phyloP scores from a whole-genome alignment of 2,888 invertebrate species.

The Dicyrtomina minuta region DNA sequence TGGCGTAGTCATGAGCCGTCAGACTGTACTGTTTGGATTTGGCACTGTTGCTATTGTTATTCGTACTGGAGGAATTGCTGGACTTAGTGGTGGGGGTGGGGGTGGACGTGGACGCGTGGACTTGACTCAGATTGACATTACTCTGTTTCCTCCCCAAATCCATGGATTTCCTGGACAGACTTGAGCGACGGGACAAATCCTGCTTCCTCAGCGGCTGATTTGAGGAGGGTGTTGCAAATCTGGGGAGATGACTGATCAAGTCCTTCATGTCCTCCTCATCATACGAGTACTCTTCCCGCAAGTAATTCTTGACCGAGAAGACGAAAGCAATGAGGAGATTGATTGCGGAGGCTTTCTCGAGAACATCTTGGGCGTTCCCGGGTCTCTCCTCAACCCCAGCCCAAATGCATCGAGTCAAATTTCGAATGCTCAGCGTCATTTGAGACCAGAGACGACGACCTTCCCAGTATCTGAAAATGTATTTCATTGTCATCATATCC shows the following conservation, averaged over 20 bases:
- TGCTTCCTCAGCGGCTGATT: slow-evolving; percentile 34
- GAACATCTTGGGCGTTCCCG: slow-evolving; percentile 32
- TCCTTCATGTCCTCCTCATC: slow-evolving; percentile 46
- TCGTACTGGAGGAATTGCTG: slow-evolving; percentile 12
- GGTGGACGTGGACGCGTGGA: no score
- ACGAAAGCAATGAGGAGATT: slow-evolving; percentile 45
- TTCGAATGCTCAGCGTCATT: slow-evolving; percentile 44
- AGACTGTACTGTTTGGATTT: slow-evolving; percentile 35
- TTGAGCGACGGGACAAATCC: not conserved
- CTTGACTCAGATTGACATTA: no score
- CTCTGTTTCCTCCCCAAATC: slow-evolving; percentile 16
- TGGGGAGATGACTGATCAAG: slow-evolving; percentile 45
- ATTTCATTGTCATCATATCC: no score
- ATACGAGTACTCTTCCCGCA: slow-evolving; percentile 47
- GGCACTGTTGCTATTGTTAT: slow-evolving; percentile 10
- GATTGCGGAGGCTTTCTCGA: slow-evolving; percentile 45
- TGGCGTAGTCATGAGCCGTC: slow-evolving; percentile 42
- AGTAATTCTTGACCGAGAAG: slow-evolving; percentile 43
- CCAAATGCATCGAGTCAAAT: slow-evolving; percentile 45
- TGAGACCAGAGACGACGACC: slow-evolving; percentile 44
- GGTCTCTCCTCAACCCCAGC: slow-evolving; percentile 41
- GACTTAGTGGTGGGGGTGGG: no score
- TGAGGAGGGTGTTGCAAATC: slow-evolving; percentile 47
- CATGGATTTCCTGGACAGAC: slow-evolving; percentile 2
- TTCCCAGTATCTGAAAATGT: slow-evolving; percentile 43